A percentile compares a stretch with the other conserved stretches of the same genome.
phyloP scores from a whole-genome alignment of 2,797 vertebrate genomes.

The Gadopsis bispinosus region DNA sequence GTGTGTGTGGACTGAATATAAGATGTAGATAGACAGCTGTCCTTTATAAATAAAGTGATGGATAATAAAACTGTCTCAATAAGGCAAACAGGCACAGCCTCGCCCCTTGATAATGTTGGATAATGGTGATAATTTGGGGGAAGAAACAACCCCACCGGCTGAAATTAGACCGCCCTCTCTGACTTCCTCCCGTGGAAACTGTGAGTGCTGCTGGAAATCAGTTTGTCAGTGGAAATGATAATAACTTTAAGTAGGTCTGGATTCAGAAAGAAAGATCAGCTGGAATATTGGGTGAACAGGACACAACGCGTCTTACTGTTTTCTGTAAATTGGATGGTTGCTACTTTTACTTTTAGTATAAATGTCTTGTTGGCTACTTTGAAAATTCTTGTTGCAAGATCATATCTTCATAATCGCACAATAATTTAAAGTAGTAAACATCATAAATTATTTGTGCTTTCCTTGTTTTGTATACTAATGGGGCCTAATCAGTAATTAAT shows the following conservation, averaged over 20 bases:
- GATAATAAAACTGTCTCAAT: neutral
- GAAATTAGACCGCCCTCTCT: neutral
- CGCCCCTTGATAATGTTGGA: neutral
- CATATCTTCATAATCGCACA: neutral
- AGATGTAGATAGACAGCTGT: neutral
- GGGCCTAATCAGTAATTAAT: neutral
- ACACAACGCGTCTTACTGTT: neutral
- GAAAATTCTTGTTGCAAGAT: neutral
- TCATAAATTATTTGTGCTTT: neutral
- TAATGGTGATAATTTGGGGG: conserved; percentile 13
- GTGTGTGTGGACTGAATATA: neutral
- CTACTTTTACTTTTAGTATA: neutral
- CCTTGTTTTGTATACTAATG: neutral
- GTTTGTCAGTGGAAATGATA: neutral
- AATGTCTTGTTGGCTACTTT: neutral
- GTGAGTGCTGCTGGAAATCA: neutral
- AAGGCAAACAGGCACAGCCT: neutral
- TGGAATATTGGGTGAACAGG: neutral
- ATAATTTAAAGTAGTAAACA: neutral
- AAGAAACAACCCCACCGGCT: neutral
- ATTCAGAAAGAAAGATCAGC: neutral
- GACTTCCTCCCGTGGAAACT: neutral
- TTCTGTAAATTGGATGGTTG: neutral
- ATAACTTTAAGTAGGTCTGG: neutral
- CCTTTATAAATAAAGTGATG: conserved; percentile 1